Evolutionary conservation across 2,113 vertebrate species (phyloP).

Genomic region (Ovis canadensis): DNA sequence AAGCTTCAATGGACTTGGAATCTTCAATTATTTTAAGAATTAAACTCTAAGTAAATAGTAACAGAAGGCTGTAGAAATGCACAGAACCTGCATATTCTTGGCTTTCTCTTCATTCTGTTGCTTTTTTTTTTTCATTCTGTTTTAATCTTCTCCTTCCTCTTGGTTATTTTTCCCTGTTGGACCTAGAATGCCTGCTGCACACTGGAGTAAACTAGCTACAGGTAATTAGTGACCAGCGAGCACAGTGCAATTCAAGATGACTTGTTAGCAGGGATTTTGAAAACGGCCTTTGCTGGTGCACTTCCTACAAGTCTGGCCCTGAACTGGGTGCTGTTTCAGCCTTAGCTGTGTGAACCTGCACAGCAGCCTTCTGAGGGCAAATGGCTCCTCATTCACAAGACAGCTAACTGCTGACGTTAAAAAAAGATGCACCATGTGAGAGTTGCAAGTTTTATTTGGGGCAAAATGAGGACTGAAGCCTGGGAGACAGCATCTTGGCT

Average conservation of each 20-base stretch:
- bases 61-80: background rate
- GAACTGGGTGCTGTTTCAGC: background rate
- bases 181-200: background rate
- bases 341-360: background rate
- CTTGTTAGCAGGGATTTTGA: background rate
- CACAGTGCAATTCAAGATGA: background rate
- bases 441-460: background rate
- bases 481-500: background rate
- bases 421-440: background rate
- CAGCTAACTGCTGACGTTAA: background rate
- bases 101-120: background rate
- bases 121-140: background rate
- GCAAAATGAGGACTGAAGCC: background rate
- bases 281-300: background rate
- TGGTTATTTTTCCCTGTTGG: background rate
- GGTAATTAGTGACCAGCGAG: background rate
- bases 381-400: background rate
- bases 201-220: background rate
- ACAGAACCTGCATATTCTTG: background rate
- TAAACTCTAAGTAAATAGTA: background rate
- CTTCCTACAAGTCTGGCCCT: background rate
- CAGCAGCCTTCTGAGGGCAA: background rate
- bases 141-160: background rate
- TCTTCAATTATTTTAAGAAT: background rate
- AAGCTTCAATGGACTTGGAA: background rate